Conservation (phyloP, 2,113 vertebrate genomes). For the Pygoscelis antarcticus region DNA sequence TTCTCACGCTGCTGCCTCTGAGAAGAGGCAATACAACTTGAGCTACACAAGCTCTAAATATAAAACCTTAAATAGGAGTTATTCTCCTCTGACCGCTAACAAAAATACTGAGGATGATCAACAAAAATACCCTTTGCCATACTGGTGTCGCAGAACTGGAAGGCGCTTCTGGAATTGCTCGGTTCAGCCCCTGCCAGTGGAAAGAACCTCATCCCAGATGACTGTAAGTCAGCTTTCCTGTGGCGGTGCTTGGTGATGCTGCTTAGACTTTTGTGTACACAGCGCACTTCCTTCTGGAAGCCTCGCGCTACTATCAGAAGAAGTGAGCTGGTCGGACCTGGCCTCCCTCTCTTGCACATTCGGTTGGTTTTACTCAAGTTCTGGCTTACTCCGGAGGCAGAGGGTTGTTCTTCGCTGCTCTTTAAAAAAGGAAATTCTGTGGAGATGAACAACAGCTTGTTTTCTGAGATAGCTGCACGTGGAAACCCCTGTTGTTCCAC, state of each 20-base stretch:
- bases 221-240: not conserved
- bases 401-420: not conserved
- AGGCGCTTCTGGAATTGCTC: not conserved
- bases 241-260: not conserved
- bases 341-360: not conserved
- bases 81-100: not conserved
- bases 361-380: not conserved
- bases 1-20: conserved; percentile 61
- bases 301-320: accelerated
- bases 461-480: accelerated
- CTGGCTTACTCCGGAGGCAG: not conserved
- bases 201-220: not conserved
- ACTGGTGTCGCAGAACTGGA: not conserved
- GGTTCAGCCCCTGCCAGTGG: not conserved
- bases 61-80: not conserved
- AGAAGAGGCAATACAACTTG: conserved; percentile 24
- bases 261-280: not conserved
- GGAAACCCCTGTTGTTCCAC: not conserved
- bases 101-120: not conserved
- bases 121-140: not conserved
- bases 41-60: conserved; percentile 25
- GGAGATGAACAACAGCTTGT: not conserved
- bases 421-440: not conserved
- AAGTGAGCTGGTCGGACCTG: not conserved
- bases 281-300: not conserved